phyloP scores from a whole-genome alignment of 2,888 invertebrate genomes.

The Clistopyga incitator region DNA sequence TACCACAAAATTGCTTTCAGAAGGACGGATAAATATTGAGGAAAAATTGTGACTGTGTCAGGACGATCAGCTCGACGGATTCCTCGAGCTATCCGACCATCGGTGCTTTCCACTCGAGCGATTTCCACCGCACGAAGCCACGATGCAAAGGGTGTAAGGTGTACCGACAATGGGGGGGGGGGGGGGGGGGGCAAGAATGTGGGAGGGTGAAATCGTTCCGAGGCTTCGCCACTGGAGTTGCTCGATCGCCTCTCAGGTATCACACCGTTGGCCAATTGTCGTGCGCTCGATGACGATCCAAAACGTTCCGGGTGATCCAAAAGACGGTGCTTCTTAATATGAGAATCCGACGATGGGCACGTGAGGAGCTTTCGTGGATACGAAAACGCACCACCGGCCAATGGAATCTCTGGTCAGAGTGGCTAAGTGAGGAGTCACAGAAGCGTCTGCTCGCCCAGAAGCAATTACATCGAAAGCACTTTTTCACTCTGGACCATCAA shows the following conservation, averaged over 20 bases:
- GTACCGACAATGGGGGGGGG: background rate
- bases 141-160: background rate
- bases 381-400: background rate
- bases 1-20: background rate
- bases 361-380: background rate
- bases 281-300: constrained; percentile 8
- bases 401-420: background rate
- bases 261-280: background rate
- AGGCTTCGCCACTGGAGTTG: constrained; percentile 43
- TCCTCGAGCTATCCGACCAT: background rate
- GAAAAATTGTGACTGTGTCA: background rate
- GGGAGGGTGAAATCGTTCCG: constrained; percentile 32
- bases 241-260: constrained; percentile 5
- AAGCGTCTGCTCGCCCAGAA: constrained; percentile 11
- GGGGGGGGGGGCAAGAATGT: no score
- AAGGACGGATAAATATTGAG: background rate
- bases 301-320: background rate
- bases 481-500: constrained; percentile 26
- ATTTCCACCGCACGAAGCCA: constrained; percentile 1
- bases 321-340: background rate
- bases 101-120: background rate
- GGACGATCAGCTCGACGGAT: background rate
- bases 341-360: background rate
- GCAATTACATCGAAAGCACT: constrained; percentile 59
- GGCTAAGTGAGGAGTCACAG: constrained; percentile 2